Evolutionary conservation across 2,113 vertebrate species (phyloP).

Genomic region (Amazona guildingii): DNA sequence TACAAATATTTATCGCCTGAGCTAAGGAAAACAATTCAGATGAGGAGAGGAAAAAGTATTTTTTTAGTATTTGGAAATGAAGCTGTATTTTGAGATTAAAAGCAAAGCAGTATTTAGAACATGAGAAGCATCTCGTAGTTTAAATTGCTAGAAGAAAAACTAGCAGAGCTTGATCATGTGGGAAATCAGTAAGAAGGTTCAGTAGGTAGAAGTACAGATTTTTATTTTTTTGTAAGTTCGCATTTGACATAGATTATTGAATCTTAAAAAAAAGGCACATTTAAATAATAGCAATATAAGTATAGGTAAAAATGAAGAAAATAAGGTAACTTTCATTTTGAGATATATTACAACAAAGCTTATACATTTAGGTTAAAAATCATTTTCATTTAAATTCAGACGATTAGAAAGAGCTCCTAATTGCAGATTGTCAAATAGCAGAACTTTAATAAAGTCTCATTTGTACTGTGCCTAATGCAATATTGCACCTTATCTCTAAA

Average conservation of each 20-base stretch:
- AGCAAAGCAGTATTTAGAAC: not conserved
- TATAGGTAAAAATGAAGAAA: not conserved
- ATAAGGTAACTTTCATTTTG: not conserved
- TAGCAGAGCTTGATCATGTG: not conserved
- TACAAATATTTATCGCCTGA: conserved; percentile 41
- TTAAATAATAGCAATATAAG: not conserved
- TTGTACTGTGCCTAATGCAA: not conserved
- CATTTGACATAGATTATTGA: not conserved
- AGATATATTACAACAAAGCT: not conserved
- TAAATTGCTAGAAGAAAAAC: not conserved
- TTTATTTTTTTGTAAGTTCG: not conserved
- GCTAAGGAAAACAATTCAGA: conserved; percentile 37
- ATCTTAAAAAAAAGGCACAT: not conserved
- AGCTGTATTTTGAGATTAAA: conserved; percentile 7
- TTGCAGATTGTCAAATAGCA: not conserved
- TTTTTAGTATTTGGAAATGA: not conserved
- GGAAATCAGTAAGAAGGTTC: not conserved
- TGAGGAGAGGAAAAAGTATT: not conserved
- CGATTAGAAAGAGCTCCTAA: not conserved
- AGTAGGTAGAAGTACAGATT: not conserved
- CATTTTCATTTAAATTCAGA: not conserved
- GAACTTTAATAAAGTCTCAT: not conserved
- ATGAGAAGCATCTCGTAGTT: not conserved
- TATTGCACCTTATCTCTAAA: not conserved
- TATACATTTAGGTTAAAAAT: not conserved